Percentiles rank a stretch among this genome's conserved stretches.
Conservation (phyloP, 2,797 vertebrate species). For the Leptatherina wallacei region DNA sequence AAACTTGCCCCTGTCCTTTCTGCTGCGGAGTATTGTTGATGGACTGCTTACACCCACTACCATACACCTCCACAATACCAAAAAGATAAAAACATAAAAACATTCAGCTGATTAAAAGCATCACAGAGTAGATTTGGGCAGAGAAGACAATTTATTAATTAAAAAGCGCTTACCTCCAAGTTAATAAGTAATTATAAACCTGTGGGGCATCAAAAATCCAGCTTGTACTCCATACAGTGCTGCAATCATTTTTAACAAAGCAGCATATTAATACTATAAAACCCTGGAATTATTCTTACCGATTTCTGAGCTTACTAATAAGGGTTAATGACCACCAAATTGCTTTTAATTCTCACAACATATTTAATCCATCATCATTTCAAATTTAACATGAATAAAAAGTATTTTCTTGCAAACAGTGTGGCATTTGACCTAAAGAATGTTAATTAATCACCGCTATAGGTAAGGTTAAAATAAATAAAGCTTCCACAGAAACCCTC, state of each 20-base stretch:
- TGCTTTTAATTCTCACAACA: constrained; percentile 9
- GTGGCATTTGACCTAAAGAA: constrained; percentile 27
- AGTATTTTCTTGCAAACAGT: background rate
- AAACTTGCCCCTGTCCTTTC: constrained; percentile 27
- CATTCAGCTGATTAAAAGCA: background rate
- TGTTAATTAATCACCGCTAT: constrained; percentile 39
- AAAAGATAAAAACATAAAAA: background rate
- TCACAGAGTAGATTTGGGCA: background rate
- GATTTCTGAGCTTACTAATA: constrained; percentile 3
- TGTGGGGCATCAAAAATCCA: constrained; percentile 6
- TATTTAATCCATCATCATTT: constrained; percentile 21
- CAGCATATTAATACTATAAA: constrained; percentile 29
- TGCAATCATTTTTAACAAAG: constrained; percentile 16
- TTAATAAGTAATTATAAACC: constrained; percentile 17
- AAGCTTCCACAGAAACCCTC: constrained; percentile 8
- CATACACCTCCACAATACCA: constrained; percentile 18
- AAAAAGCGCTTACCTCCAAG: background rate
- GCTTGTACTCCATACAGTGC: background rate
- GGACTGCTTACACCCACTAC: constrained; percentile 25
- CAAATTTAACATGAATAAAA: constrained; percentile 1
- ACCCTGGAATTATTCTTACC: constrained; percentile 19
- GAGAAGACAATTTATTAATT: constrained; percentile 15
- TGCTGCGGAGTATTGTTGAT: constrained; percentile 16
- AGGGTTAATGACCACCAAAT: constrained; percentile 10
- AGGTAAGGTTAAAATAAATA: constrained; percentile 17